These are phyloP conservation scores for Patella pellucida DNA, from an alignment of 2,888 invertebrate genomes.

Conservation along the genomic window DNA sequence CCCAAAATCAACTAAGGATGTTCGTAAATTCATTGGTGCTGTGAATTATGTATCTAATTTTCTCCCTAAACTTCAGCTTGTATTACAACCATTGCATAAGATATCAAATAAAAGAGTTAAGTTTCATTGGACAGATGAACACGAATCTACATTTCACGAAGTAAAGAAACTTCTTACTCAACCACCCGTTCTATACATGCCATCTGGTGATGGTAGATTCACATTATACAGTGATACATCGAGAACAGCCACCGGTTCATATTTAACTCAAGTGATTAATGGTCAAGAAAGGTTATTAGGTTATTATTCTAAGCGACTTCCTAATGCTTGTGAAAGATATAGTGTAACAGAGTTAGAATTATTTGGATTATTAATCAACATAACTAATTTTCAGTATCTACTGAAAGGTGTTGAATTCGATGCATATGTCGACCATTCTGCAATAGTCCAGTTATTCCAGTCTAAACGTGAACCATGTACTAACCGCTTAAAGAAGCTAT, in stretches of 20 bases:
- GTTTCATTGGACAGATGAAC: background rate
- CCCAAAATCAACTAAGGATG: background rate
- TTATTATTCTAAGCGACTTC: background rate
- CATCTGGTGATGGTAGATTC: background rate
- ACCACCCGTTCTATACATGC: background rate
- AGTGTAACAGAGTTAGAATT: background rate
- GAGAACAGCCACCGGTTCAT: background rate
- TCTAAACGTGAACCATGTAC: constrained; percentile 3
- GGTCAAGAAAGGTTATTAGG: background rate
- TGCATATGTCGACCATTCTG: constrained; percentile 1
- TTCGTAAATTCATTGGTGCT: background rate
- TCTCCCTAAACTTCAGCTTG: background rate
- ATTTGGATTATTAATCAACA: background rate
- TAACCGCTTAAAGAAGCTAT: background rate
- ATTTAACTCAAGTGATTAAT: background rate
- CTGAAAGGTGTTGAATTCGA: background rate
- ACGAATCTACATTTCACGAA: background rate
- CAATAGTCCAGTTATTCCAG: background rate
- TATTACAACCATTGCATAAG: background rate
- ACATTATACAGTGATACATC: background rate
- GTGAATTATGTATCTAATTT: background rate
- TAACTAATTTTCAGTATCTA: background rate
- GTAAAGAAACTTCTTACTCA: background rate
- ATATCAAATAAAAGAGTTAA: background rate
- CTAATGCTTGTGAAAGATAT: background rate